Percentiles rank a stretch among this genome's conserved stretches.
phyloP scores from a whole-genome alignment of 2,797 vertebrate species.

The Alectoris magna region DNA sequence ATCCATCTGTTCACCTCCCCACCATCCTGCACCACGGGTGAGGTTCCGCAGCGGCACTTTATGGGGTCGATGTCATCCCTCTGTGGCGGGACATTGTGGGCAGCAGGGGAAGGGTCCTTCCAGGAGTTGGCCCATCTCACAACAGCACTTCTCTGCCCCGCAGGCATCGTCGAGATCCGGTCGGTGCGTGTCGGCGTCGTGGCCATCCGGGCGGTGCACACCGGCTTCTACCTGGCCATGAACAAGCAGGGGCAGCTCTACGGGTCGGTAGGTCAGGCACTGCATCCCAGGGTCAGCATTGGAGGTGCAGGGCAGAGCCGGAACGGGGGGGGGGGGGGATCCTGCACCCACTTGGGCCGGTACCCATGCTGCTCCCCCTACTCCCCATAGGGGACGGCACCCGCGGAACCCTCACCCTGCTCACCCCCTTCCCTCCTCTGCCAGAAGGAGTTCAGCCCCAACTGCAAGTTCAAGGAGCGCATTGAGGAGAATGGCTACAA shows the following conservation, averaged over 20 bases:
- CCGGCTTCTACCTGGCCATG: constrained; percentile 95
- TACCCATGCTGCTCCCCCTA: background rate
- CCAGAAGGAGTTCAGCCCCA: constrained; percentile 90
- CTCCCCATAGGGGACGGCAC: background rate
- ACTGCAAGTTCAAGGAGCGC: constrained; percentile 92
- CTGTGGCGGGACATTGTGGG: fast-evolving
- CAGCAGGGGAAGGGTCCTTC: fast-evolving
- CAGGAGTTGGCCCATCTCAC: fast-evolving
- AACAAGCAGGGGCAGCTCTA: constrained; percentile 92
- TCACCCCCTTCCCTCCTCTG: constrained; percentile 40
- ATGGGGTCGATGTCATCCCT: background rate
- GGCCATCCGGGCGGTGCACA: constrained; percentile 93
- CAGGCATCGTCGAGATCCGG: constrained; percentile 95
- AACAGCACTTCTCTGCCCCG: background rate
- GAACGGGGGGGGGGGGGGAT: background rate
- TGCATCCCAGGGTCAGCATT: background rate
- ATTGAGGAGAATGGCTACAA: constrained; percentile 97
- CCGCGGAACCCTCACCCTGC: background rate
- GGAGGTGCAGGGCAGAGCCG: background rate
- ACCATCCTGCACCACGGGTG: fast-evolving
- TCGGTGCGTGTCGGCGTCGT: constrained; percentile 92
- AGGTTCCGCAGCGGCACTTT: background rate
- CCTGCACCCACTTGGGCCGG: fast-evolving
- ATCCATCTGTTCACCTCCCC: background rate
- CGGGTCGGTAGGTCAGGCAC: constrained; percentile 89